phyloP scores from a whole-genome alignment of 2,113 vertebrate species.

The Dipodomys spectabilis region DNA sequence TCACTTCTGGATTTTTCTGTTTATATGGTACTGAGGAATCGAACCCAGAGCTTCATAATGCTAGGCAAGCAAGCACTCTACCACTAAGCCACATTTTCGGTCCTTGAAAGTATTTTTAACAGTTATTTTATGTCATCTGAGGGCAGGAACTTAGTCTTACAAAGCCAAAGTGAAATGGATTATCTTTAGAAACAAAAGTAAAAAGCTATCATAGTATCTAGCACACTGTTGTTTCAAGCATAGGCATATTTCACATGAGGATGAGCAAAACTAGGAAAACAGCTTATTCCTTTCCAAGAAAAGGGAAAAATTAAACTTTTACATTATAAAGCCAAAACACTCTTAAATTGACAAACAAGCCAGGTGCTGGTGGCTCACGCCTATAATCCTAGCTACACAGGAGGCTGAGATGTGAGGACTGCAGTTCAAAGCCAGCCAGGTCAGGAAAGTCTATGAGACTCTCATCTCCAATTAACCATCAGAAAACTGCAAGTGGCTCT shows the following conservation, averaged over 20 bases:
- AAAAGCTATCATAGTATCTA: slow-evolving; percentile 5
- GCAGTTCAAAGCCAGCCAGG: too few species aligned
- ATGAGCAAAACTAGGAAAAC: slow-evolving; percentile 55
- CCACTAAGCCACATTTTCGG: too few species aligned
- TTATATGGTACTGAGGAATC: too few species aligned
- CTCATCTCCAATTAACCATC: too few species aligned
- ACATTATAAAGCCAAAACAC: slow-evolving; percentile 33
- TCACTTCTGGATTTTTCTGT: too few species aligned
- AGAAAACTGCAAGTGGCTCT: too few species aligned
- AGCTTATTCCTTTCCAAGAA: slow-evolving; percentile 14
- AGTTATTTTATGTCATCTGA: slow-evolving; percentile 20
- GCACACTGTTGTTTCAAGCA: slow-evolving; percentile 2
- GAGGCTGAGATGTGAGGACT: too few species aligned
- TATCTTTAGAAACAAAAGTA: slow-evolving; percentile 40
- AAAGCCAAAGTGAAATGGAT: slow-evolving; percentile 11
- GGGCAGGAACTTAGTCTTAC: slow-evolving; percentile 8
- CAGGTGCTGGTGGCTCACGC: not conserved
- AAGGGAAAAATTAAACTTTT: slow-evolving; percentile 36
- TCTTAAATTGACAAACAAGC: slow-evolving; percentile 33
- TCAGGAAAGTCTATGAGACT: too few species aligned
- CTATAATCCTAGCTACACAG: too few species aligned
- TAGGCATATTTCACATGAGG: slow-evolving; percentile 18
- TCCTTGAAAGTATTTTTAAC: too few species aligned
- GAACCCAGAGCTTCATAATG: too few species aligned
- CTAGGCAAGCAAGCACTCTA: too few species aligned